Evolutionary conservation across 2,113 vertebrate genomes (phyloP).

Genomic region (Chaetops frenatus): DNA sequence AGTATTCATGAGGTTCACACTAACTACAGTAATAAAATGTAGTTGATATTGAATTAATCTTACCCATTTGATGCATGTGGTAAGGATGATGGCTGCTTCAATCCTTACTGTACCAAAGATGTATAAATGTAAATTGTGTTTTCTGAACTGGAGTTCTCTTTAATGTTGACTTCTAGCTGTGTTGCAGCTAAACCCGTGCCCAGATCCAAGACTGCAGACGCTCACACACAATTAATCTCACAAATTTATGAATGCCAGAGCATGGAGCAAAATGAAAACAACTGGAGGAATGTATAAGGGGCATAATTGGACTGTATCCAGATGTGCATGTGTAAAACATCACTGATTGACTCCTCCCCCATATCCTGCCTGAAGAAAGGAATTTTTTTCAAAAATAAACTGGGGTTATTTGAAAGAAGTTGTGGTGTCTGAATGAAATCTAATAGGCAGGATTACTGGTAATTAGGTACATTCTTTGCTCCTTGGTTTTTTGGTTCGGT

Average conservation of each 20-base stretch:
- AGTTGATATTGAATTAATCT: slow-evolving; percentile 19
- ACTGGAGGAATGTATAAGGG: slow-evolving; percentile 76
- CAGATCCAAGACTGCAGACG: slow-evolving; percentile 64
- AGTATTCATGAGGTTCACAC: not conserved
- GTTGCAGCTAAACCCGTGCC: slow-evolving; percentile 52
- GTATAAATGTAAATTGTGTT: slow-evolving; percentile 46
- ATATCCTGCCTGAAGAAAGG: slow-evolving; percentile 74
- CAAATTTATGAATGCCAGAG: slow-evolving; percentile 79
- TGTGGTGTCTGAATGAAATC: slow-evolving; percentile 66
- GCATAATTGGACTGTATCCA: slow-evolving; percentile 72
- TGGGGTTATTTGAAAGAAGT: slow-evolving; percentile 69
- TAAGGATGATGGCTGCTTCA: slow-evolving; percentile 49
- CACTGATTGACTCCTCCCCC: slow-evolving; percentile 69
- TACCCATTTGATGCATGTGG: slow-evolving; percentile 27
- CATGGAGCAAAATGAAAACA: slow-evolving; percentile 78
- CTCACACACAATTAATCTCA: slow-evolving; percentile 76
- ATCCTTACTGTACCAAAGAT: slow-evolving; percentile 42
- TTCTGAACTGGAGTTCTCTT: slow-evolving; percentile 50
- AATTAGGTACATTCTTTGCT: slow-evolving; percentile 41
- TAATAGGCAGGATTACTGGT: slow-evolving; percentile 47
- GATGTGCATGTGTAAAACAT: slow-evolving; percentile 79
- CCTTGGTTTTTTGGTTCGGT: not conserved
- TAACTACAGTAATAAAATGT: not conserved
- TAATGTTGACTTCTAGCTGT: slow-evolving; percentile 61
- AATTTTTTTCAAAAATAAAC: slow-evolving; percentile 70